Evolutionary conservation across 2,888 invertebrate genomes (phyloP), one percentile per base, ranked within the genome.

Genomic region (Cerceris ruficornis): DNA sequence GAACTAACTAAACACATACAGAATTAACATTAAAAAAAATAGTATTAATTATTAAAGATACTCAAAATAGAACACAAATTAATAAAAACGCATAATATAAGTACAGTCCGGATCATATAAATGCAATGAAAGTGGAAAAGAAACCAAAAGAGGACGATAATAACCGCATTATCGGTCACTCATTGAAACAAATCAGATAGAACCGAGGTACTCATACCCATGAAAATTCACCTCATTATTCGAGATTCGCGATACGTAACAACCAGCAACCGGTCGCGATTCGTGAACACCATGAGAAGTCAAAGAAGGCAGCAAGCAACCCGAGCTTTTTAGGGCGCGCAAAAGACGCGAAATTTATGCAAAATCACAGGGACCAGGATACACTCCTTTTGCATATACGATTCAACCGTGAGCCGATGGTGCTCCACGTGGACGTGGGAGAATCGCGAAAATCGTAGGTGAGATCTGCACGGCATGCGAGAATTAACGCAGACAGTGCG

Each of bases 391-490:
- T 58, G 61, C 59, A 61, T 49, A 50, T 49, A 50, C 41, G 41
- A 46, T 64, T 57, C 55, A 42, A 41, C 66, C 55, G 57, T 55
- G 41, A 59, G 55, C 66, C 59, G 69, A 80, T 78, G 74, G 78
- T 80, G 70, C 64, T 67, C 60, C 15, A 14, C 46, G 28, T 65
- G 73, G 74, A 80, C 81, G 81, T 81, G 81, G 81, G 81, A 81
- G 81, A 77, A 77, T 68, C 70, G 43, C 69, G 80, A 68, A 77
- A 77, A 80, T 80, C 59, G 62, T 77, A 66, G 59, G 69, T 59
- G 79, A 68, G 66, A 79, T 75, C 52, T 73, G 68, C 60, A 59
- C 50, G 13, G 59, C 54, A 50, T 50, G 60, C 55, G 42, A 41
- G 67, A 77, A 80, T 80, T 74, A 80, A 80, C 74, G 52, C 78